Conservation (phyloP, 2,113 vertebrate species). For the human region DNA sequence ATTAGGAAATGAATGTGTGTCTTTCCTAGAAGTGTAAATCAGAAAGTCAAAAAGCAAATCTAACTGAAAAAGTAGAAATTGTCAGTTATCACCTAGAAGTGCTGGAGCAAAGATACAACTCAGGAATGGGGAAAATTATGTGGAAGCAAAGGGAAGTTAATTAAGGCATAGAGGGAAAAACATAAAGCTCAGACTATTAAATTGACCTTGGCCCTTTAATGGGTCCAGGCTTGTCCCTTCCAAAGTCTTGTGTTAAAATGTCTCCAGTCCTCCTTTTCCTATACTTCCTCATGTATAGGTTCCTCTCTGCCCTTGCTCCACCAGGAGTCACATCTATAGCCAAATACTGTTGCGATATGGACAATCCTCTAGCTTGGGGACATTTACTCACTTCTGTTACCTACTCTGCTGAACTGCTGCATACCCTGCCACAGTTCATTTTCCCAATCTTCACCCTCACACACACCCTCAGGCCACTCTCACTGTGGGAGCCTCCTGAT, state of each 20-base stretch:
- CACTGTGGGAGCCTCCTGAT: neutral
- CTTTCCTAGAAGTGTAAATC: neutral
- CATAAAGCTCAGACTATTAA: neutral
- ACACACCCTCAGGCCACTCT: neutral
- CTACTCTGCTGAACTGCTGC: neutral
- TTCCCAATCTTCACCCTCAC: neutral
- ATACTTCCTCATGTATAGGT: neutral
- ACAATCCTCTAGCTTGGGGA: neutral
- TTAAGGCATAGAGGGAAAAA: neutral
- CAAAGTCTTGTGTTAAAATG: neutral
- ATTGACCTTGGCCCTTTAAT: neutral
- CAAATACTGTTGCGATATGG: neutral
- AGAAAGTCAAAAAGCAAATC: neutral
- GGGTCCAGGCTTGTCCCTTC: fast-evolving
- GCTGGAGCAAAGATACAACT: neutral
- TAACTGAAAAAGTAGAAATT: neutral
- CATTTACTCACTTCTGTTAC: neutral
- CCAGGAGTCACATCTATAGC: too few relatives aligned
- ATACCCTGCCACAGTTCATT: neutral
- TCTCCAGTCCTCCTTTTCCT: neutral
- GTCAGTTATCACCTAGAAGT: neutral
- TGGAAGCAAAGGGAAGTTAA: neutral
- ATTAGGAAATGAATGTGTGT: neutral
- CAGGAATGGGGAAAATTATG: too few relatives aligned
- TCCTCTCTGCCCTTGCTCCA: neutral